Base-by-base conservation (phyloP, 1,140 invertebrate genomes). In the Drosophila navojoa region DNA sequence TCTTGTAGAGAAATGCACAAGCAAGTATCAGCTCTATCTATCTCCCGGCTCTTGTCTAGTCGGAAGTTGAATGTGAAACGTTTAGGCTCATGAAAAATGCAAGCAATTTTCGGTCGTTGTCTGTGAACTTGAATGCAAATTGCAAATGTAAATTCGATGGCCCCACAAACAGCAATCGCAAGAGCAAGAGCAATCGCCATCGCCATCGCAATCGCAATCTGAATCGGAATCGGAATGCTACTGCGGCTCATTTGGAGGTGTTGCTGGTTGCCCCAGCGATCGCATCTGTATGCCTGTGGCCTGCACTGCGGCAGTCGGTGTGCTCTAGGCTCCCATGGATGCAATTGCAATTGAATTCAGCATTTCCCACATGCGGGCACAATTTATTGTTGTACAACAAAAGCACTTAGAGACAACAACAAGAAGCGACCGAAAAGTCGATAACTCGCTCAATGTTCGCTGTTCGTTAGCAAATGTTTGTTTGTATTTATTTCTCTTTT, bases 331-430 rank as follows among this genome's bases (percentile, higher is more conserved):
- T 60, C 29, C 55, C 42, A 60, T 57, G 15, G 58, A 25, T 57
- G 15, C 53, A 25, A 59, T 55, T 74, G 52, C 13, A 25, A 59
- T 69, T 74, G 53, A 53, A 64, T 76, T 57, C 52, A 38, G 66
- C 54, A 16, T 69, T 82, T 79, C 81, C 80, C 80, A 84, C 69
- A 77, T 76, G 67, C 35, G 44, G 27, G 50, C 73, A 60, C 47
- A 84, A 79, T 77, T 84, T 84, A 84, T 70, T 66, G 54, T 64
- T 19, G 27, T 29, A 70, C 81, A 85, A 85, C 71, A 58, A 67
- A 76, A 60, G 38, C 61, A 72, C 62, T 66, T 66, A 57, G 52
- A 59, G 19, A 13, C 40, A 58, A 25, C 4, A 22, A 22, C 38
- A 27, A 50, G 38, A 13, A 25, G 38, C 29, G 22, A 27, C 45